Base-by-base conservation (phyloP, 2,888 invertebrate species). In the Amaurobius ferox region DNA sequence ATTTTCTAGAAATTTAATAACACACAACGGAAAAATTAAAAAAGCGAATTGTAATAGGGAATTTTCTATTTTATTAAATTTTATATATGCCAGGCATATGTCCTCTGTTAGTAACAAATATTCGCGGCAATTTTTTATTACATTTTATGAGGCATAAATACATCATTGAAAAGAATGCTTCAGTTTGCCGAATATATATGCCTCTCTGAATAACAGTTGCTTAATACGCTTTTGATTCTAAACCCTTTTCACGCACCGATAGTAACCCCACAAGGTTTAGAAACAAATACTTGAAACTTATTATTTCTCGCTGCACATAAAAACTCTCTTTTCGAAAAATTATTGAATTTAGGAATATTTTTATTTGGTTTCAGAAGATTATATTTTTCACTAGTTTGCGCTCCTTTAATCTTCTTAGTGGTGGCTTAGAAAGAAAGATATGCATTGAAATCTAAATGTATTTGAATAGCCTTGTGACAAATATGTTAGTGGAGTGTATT, bases 261-360 rank as follows among this genome's bases (percentile, higher is more conserved):
- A 48, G 30, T 2, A 64, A 30, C 29, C 64, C 6, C 16, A 19
- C n/a, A 29, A 64, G 30, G 30, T 29, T 64, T 30, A 30, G n/a
- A 30, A 30, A 64, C 35, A 28, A 30, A 48, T 66, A 72, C 62
- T 48, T 71, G 28, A 48, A 71, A 72, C 79, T 79, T 79, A 79
- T 72, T 64, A 79, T 66, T 79, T 44, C 79, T 32, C 23, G 64
- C 44, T 72, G 71, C 71, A 44, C 32, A 79, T 71, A 79, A 79
- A 79, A 79, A 70, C n/a, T 64, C 64, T n/a, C 72, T 72, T 44
- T 71, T 64, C 71, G 79, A 72, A 72, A 79, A 79, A 44, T 79
- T 79, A 70, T 79, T 71, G 79, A 72, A 79, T 79, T 72, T 44
- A 30, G 44, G 40, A 19, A 11, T 64, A 44, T 72, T 64, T 79